phyloP scores from a whole-genome alignment of 2,797 vertebrate genomes.

The Dipus sagitta region DNA sequence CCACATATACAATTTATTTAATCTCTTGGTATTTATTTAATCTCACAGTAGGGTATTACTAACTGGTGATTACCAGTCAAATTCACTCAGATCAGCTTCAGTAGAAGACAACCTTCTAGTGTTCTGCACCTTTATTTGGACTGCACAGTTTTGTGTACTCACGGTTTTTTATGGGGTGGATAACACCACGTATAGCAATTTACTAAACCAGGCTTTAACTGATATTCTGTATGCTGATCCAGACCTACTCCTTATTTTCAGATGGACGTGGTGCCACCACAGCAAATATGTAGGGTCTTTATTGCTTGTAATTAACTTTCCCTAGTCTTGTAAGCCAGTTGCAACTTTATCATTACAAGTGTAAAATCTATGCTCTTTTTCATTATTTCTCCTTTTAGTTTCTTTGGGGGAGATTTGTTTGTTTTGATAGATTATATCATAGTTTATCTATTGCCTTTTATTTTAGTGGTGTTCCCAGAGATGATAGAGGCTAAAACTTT shows the following conservation, averaged over 20 bases:
- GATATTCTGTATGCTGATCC: background rate
- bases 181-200: background rate
- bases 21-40: background rate
- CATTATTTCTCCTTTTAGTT: background rate
- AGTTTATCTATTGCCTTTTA: background rate
- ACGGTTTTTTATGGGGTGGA: background rate
- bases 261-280: background rate
- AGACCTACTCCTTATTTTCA: background rate
- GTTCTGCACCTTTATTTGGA: background rate
- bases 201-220: background rate
- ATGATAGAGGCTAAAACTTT: background rate
- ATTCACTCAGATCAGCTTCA: background rate
- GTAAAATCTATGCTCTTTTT: background rate
- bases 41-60: background rate
- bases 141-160: no score
- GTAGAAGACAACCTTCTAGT: background rate
- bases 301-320: background rate
- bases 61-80: background rate
- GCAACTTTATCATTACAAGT: background rate
- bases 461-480: background rate
- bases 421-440: background rate
- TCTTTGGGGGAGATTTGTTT: background rate
- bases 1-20: background rate
- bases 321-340: background rate
- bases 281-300: background rate